Percentiles rank a stretch among this genome's conserved stretches.
phyloP scores from a whole-genome alignment of 2,888 invertebrate genomes.

The Machimus atricapillus region DNA sequence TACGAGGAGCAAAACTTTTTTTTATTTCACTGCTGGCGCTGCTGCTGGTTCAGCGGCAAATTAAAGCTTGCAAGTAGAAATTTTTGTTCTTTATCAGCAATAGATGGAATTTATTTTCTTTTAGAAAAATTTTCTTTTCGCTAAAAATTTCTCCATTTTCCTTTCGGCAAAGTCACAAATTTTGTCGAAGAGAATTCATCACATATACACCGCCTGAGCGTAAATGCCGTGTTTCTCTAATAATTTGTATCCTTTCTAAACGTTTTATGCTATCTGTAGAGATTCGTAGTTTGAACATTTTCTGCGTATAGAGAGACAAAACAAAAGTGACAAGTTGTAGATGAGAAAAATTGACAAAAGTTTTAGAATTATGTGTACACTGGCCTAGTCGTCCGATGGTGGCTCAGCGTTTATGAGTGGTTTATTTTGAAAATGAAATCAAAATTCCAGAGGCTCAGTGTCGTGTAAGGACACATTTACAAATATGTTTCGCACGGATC shows the following conservation, averaged over 20 bases:
- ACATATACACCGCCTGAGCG: conserved; percentile 19
- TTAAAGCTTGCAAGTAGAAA: conserved; percentile 18
- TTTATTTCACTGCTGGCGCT: conserved; percentile 34
- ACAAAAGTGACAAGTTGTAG: conserved; percentile 21
- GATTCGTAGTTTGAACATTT: background rate
- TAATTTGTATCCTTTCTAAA: background rate
- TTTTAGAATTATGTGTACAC: background rate
- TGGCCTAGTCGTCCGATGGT: background rate
- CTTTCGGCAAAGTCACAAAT: background rate
- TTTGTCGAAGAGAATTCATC: background rate
- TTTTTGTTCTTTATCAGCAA: conserved; percentile 25
- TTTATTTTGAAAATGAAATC: conserved; percentile 9
- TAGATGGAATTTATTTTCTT: conserved; percentile 2
- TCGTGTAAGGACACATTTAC: background rate
- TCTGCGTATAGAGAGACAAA: background rate
- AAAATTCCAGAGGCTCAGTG: background rate
- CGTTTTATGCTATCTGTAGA: background rate
- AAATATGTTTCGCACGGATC: conserved; percentile 6
- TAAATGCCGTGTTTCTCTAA: background rate
- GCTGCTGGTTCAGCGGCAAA: conserved; percentile 25
- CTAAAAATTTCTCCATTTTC: conserved; percentile 11
- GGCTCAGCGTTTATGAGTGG: background rate
- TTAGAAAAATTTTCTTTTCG: background rate
- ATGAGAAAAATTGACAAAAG: conserved; percentile 13
- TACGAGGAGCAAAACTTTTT: conserved; percentile 29